A percentile compares a stretch with the other conserved stretches of the same genome.
Evolutionary conservation across 2,797 vertebrate genomes (phyloP).

Genomic region (Lates japonicus): DNA sequence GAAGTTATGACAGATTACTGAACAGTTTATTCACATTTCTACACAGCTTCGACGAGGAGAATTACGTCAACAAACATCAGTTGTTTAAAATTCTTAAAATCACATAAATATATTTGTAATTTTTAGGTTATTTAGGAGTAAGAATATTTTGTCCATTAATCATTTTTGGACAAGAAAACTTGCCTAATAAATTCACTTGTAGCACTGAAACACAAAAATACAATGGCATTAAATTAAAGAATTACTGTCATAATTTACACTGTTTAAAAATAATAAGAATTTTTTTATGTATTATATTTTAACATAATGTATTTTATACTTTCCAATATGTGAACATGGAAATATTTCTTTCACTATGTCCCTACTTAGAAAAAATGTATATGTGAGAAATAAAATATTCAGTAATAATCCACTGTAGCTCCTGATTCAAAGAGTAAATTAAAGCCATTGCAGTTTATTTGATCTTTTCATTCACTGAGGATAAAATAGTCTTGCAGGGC

Average conservation of each 20-base stretch:
- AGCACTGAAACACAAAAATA: not conserved
- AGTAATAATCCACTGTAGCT: not conserved
- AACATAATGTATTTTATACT: not conserved
- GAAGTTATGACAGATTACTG: not conserved
- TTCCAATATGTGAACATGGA: not conserved
- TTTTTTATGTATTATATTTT: not conserved
- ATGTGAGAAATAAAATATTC: not conserved
- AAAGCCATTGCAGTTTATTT: slow-evolving; percentile 31
- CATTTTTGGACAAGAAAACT: not conserved
- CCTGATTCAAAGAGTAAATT: not conserved
- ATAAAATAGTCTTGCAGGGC: slow-evolving; percentile 43
- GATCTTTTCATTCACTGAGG: slow-evolving; percentile 51
- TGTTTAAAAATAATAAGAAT: not conserved
- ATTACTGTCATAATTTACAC: not conserved
- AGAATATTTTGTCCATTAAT: not conserved
- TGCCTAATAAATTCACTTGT: not conserved
- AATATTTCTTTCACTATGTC: not conserved
- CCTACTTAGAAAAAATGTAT: not conserved
- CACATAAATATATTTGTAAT: not conserved
- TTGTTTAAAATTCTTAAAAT: not conserved
- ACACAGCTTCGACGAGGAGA: not conserved
- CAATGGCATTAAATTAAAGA: not conserved
- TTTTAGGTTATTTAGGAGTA: not conserved
- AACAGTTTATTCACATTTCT: not conserved
- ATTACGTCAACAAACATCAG: not conserved